Base-by-base conservation (phyloP, 2,113 vertebrate species). In the Petroica traversi region DNA sequence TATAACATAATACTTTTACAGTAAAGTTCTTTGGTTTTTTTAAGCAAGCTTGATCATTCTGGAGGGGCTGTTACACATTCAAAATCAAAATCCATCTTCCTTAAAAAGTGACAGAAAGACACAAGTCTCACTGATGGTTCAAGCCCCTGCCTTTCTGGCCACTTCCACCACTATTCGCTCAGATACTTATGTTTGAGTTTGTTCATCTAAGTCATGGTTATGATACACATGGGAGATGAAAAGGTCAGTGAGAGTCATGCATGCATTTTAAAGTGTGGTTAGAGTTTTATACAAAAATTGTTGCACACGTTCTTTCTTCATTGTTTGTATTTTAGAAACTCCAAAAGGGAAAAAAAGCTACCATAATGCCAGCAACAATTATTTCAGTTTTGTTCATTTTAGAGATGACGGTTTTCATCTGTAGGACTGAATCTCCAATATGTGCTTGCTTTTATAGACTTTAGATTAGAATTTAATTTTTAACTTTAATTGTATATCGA, bases 291-390 rank as follows among this genome's bases (percentile, higher is more conserved):
- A 67, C 4, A 74, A 64, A 85, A 83, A 51, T 29, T 33, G 4
- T 34, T 88, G 7, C 23, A 33, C n/a, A 51, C 66, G 9, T 13
- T 3, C 77, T 69, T 68, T 12, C 8, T 48, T 64, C n/a, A n/a
- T n/a, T n/a, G n/a, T n/a, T n/a, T n/a, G n/a, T 83, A 43, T 69
- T 74, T 86, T 73, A 69, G 34, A 95, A 97, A 88, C 8, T 5
- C 17, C 24, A 43, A 82, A 93, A 54, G 10, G 20, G 18, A 22
- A 48, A 85, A 79, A 90, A 66, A 2, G n/a, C 7, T 76, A 28
- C 73, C 43, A 66, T 34, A 81, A 31, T 7, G 16, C 9, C 52
- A 33, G 16, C 38, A n/a, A 34, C 6, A 34, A 29, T 69, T 55
- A 38, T 85, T 89, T 77, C 22, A 54, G 25, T 72, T 86, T 77